phyloP scores from a whole-genome alignment of 2,113 vertebrate species.

The Edolisoma coerulescens region DNA sequence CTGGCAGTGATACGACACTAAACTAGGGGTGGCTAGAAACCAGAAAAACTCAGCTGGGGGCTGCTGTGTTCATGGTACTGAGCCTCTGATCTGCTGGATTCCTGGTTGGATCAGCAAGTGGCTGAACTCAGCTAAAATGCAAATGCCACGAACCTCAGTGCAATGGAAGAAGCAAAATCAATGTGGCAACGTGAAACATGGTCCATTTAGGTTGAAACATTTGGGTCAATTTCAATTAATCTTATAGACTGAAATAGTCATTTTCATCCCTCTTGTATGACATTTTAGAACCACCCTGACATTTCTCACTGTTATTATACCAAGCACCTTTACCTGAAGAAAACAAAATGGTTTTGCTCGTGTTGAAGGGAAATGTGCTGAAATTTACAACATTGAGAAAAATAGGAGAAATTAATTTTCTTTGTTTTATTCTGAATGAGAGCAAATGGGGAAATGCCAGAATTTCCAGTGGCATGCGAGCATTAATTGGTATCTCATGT shows the following conservation, averaged over 20 bases:
- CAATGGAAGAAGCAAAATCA: neutral
- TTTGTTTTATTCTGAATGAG: neutral
- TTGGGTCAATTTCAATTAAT: slow-evolving; percentile 15
- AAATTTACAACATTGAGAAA: neutral
- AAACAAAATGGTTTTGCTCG: neutral
- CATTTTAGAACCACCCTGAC: neutral
- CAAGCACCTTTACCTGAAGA: neutral
- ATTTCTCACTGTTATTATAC: neutral
- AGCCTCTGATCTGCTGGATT: neutral
- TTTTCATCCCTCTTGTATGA: neutral
- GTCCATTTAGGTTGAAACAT: neutral
- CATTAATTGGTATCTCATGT: neutral
- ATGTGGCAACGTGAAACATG: neutral
- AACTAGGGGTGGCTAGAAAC: neutral
- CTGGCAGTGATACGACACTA: fast-evolving
- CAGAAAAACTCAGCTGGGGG: neutral
- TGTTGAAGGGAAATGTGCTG: neutral
- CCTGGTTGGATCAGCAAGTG: neutral
- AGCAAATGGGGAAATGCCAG: neutral
- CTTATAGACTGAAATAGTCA: neutral
- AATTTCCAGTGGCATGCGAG: neutral
- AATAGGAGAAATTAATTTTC: neutral
- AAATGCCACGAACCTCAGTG: neutral
- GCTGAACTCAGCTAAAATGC: neutral
- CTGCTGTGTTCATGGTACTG: neutral